These are phyloP conservation scores for Vannuccia rotundouncinata DNA, from an alignment of 2,888 invertebrate species.

Conservation along the genomic window DNA sequence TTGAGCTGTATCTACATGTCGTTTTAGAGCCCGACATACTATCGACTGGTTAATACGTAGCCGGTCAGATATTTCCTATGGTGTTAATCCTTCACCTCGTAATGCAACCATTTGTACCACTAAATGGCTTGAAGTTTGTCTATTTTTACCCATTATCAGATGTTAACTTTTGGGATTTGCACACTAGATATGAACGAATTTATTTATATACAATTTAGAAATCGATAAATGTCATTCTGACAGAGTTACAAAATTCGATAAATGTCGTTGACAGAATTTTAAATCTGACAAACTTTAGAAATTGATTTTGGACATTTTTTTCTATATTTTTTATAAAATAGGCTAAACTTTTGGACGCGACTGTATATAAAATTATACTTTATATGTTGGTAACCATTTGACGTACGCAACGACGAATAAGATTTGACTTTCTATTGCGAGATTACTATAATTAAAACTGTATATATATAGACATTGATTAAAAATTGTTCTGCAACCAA, in stretches of 20 bases:
- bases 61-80: background rate
- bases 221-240: background rate
- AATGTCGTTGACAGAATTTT: background rate
- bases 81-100: background rate
- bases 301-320: background rate
- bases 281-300: background rate
- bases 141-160: background rate
- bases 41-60: background rate
- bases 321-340: background rate
- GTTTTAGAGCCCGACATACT: background rate
- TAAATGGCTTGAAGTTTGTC: background rate
- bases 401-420: too few relatives aligned
- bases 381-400: too few relatives aligned
- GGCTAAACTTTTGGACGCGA: background rate
- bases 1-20: conserved; percentile 55
- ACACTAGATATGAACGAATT: background rate
- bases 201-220: background rate
- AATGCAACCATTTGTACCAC: background rate
- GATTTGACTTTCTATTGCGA: too few relatives aligned
- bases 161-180: background rate
- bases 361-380: too few relatives aligned
- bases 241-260: background rate
- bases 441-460: too few relatives aligned
- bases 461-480: too few relatives aligned
- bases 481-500: too few relatives aligned